Percentiles rank a stretch among this genome's conserved stretches.
Evolutionary conservation across 2,888 invertebrate species (phyloP).

Genomic region (Drosophila antonietae): DNA sequence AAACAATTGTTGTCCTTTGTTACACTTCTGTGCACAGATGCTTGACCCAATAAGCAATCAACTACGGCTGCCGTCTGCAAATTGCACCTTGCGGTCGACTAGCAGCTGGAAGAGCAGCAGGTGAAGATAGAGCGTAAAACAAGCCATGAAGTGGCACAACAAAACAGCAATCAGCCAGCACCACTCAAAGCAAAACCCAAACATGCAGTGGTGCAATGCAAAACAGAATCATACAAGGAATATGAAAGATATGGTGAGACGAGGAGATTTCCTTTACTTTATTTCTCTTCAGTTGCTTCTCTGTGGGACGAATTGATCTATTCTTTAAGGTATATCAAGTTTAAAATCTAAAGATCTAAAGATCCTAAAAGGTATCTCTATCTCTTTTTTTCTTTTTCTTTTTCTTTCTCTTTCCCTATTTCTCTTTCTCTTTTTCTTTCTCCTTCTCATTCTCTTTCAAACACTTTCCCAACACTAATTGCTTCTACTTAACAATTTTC

Average conservation of each 20-base stretch:
- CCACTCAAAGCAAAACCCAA: constrained; percentile 22
- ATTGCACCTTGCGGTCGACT: constrained; percentile 3
- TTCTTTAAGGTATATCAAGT: too few species aligned
- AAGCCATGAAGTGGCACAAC: constrained; percentile 54
- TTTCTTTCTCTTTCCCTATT: not conserved
- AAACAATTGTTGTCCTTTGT: constrained; percentile 71
- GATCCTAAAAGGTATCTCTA: too few species aligned
- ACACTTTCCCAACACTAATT: too few species aligned
- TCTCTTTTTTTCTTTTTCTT: too few species aligned
- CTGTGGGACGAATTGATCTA: too few species aligned
- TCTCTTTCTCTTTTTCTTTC: too few species aligned
- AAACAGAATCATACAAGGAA: not conserved
- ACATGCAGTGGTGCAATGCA: not conserved
- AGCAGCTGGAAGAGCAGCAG: not conserved
- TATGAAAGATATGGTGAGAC: not conserved
- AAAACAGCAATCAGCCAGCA: constrained; percentile 44
- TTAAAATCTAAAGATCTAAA: too few species aligned
- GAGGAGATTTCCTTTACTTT: not conserved
- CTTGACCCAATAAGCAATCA: constrained; percentile 72
- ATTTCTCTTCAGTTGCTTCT: too few species aligned
- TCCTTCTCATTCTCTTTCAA: too few species aligned
- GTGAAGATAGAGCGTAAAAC: constrained; percentile 21
- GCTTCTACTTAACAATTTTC: too few species aligned
- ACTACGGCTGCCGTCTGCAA: constrained; percentile 33
- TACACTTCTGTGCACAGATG: constrained; percentile 51